phyloP scores from a whole-genome alignment of 2,113 vertebrate species.

The Malurus elegans region DNA sequence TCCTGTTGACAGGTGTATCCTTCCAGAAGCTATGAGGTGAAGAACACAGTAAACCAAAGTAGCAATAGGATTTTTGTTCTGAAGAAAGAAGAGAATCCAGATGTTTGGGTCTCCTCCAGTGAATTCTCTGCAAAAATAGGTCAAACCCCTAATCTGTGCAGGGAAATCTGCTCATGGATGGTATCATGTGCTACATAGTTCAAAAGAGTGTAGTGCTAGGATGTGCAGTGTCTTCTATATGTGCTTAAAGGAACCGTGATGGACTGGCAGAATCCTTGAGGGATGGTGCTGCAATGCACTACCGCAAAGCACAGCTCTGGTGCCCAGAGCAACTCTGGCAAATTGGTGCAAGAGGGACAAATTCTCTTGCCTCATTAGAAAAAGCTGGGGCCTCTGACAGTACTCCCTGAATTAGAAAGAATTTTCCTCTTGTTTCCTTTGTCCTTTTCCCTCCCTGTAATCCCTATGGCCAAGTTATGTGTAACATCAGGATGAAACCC shows the following conservation, averaged over 20 bases:
- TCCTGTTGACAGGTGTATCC: background rate
- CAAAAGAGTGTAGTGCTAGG: background rate
- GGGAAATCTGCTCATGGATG: background rate
- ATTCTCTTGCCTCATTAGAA: background rate
- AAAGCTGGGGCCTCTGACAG: background rate
- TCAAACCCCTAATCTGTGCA: background rate
- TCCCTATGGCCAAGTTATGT: background rate
- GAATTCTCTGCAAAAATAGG: background rate
- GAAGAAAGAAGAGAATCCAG: background rate
- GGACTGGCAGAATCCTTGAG: background rate
- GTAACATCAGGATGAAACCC: background rate
- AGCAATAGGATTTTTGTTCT: background rate
- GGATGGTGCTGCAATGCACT: background rate
- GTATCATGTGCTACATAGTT: background rate
- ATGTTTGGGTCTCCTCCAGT: background rate
- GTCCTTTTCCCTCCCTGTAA: background rate
- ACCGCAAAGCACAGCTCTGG: background rate
- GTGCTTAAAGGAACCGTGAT: background rate
- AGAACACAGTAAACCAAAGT: background rate
- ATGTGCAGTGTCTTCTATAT: background rate
- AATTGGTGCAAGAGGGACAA: background rate
- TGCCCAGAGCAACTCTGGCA: rapidly evolving
- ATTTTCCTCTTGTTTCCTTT: background rate
- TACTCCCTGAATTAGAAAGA: background rate
- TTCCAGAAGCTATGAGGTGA: background rate